phyloP scores from a whole-genome alignment of 2,888 invertebrate genomes.

The Caenorhabditis imperialis region DNA sequence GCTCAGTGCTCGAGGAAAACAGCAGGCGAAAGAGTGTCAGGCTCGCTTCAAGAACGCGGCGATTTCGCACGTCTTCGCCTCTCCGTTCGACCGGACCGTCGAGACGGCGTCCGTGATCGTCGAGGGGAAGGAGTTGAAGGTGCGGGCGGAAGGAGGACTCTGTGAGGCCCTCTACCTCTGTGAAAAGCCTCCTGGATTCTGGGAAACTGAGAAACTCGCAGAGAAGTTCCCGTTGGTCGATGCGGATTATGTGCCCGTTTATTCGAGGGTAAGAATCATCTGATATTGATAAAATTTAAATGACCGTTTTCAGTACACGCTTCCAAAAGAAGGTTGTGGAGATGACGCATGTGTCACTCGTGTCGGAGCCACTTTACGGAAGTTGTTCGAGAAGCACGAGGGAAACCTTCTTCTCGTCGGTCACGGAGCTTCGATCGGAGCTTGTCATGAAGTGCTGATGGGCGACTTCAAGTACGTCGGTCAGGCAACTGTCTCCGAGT shows the following conservation, averaged over 20 bases:
- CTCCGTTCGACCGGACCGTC: slow-evolving; percentile 75
- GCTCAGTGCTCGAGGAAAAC: slow-evolving; percentile 67
- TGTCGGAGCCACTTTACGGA: slow-evolving; percentile 62
- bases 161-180: slow-evolving; percentile 74
- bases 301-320: slow-evolving; percentile 59
- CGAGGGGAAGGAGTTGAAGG: slow-evolving; percentile 60
- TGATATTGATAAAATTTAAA: not conserved
- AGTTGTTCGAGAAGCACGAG: slow-evolving; percentile 65
- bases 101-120: slow-evolving; percentile 72
- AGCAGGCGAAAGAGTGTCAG: slow-evolving; percentile 70
- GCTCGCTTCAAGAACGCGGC: slow-evolving; percentile 66
- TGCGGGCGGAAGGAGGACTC: slow-evolving; percentile 75
- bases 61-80: slow-evolving; percentile 71
- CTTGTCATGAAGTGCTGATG: slow-evolving; percentile 70
- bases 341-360: slow-evolving; percentile 74
- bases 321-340: slow-evolving; percentile 70
- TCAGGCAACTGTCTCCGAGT: slow-evolving; percentile 70
- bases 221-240: slow-evolving; percentile 69
- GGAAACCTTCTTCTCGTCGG: slow-evolving; percentile 71
- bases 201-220: slow-evolving; percentile 66
- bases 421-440: slow-evolving; percentile 77
- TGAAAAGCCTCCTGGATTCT: slow-evolving; percentile 69
- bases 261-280: slow-evolving; percentile 55
- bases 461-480: slow-evolving; percentile 75
- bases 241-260: slow-evolving; percentile 68